These are phyloP conservation scores for Tarsius wallacei DNA, from an alignment of 2,797 vertebrate genomes.

Conservation along the genomic window DNA sequence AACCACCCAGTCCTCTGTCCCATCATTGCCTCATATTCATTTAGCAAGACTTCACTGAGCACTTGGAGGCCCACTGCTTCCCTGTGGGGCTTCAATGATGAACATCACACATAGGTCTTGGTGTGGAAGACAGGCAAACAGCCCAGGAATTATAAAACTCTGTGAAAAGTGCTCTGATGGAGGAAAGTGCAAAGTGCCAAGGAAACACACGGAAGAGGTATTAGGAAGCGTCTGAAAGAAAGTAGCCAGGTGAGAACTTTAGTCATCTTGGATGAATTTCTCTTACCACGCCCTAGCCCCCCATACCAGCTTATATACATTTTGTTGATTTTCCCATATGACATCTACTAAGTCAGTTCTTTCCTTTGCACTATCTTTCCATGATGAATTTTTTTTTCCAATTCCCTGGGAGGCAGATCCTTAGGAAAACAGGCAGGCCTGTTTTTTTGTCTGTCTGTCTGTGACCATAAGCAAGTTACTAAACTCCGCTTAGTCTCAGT, in stretches of 20 bases:
- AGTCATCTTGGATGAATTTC: not conserved
- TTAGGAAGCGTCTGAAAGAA: not conserved
- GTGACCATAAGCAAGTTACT: not conserved
- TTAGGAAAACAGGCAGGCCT: not conserved
- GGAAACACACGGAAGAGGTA: not conserved
- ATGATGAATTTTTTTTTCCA: not conserved
- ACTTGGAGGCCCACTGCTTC: not conserved
- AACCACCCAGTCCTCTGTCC: not conserved
- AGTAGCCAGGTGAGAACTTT: not conserved
- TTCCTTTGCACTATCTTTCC: not conserved
- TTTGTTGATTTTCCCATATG: not conserved
- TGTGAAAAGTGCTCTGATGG: not conserved
- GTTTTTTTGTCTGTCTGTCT: too few relatives aligned
- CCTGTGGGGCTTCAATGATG: not conserved
- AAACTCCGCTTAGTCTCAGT: not conserved
- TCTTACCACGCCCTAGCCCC: accelerated
- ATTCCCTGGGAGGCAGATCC: not conserved
- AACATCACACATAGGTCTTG: not conserved
- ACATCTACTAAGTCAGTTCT: not conserved
- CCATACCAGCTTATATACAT: not conserved
- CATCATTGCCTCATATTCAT: not conserved
- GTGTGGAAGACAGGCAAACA: not conserved
- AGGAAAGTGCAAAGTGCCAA: not conserved
- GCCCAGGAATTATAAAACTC: not conserved
- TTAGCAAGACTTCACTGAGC: not conserved